Base-by-base conservation (phyloP, 2,888 invertebrate species). In the Sminthurides aquaticus region DNA sequence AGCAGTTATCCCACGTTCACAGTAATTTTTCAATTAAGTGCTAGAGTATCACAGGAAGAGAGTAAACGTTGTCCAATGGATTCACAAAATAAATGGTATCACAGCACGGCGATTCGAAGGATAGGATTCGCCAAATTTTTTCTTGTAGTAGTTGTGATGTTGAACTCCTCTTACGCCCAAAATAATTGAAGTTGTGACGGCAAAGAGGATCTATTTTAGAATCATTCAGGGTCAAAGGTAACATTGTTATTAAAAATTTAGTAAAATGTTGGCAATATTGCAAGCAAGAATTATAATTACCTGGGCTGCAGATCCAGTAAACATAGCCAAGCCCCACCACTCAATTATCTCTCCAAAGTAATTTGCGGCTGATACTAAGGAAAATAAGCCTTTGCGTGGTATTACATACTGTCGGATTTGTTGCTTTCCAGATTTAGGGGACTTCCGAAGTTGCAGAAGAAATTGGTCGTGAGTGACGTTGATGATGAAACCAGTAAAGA, bases 261-360 rank as follows among this genome's bases (percentile, higher is more conserved):
- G n/a, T n/a, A n/a, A n/a, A n/a, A n/a, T n/a, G n/a, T n/a, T n/a
- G n/a, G n/a, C n/a, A n/a, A n/a, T n/a, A n/a, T n/a, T n/a, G n/a
- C n/a, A n/a, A n/a, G n/a, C n/a, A n/a, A n/a, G n/a, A n/a, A n/a
- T n/a, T n/a, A n/a, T n/a, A n/a, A 8, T n/a, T 28, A 58, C 58
- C 58, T 58, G 58, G 18, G 58, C 20, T n/a, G 34, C 3, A 5
- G 34, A n/a, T 11, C 29, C 15, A 1, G 58, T 58, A 20, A 58
- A 58, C 28, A 58, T 34, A 3, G 58, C 58, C 34, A 34, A 83
- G 0, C 83, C 82, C 66, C 73, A 74, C 83, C 83, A 83, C 71
- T 83, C 82, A n/a, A 83, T 43, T n/a, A 81, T 80, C 75, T 83
- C 83, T 2, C 82, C 82, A 70, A 82, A 79, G 73, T 80, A 80